Conservation (phyloP, 2,113 vertebrate genomes). For the Otus sunia region DNA sequence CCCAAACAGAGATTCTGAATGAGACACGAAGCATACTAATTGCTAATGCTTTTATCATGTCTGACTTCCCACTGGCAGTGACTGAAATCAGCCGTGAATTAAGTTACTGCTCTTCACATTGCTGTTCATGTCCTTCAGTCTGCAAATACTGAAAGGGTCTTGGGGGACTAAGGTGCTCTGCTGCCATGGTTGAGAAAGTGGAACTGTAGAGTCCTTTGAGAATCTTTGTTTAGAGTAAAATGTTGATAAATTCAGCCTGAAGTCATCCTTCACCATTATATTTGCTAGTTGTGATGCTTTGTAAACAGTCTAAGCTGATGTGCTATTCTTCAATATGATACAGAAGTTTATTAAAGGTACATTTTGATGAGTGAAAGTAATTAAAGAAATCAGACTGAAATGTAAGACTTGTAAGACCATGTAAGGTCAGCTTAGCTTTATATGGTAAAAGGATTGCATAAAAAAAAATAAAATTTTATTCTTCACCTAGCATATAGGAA, state of each 20-base stretch:
- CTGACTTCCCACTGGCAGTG: not conserved
- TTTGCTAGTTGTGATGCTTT: not conserved
- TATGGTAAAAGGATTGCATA: not conserved
- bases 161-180: not conserved
- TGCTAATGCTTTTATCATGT: not conserved
- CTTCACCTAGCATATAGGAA: not conserved
- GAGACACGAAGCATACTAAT: not conserved
- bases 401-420: not conserved
- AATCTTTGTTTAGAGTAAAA: not conserved
- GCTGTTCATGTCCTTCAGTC: not conserved
- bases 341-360: not conserved
- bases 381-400: not conserved
- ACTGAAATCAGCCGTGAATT: not conserved
- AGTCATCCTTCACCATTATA: not conserved
- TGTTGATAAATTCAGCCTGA: not conserved
- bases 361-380: not conserved
- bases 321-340: not conserved
- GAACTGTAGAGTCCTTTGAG: not conserved
- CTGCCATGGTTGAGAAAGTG: not conserved
- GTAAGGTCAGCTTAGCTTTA: not conserved
- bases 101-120: not conserved
- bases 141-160: not conserved
- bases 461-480: not conserved
- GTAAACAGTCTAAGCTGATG: not conserved
- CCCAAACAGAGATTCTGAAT: not conserved